Evolutionary conservation across 2,113 vertebrate genomes (phyloP).

Genomic region (Beaufortia kweichowensis): DNA sequence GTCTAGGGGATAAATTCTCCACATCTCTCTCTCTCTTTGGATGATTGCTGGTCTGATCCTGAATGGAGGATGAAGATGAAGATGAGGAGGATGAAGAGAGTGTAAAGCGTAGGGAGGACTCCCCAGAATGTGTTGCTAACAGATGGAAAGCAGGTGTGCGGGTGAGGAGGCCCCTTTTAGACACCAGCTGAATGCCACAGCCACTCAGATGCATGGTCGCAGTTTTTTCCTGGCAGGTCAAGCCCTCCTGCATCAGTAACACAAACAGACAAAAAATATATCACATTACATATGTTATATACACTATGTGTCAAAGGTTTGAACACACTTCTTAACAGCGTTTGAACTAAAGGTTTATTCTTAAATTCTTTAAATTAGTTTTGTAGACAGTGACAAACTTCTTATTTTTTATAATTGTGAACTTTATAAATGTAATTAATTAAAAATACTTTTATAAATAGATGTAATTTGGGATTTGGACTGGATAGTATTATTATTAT

Average conservation of each 20-base stretch:
- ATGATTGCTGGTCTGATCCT: not conserved
- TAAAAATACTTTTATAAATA: too few species aligned
- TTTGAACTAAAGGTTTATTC: too few species aligned
- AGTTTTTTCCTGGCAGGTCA: conserved; percentile 66
- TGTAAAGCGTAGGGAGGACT: conserved; percentile 52
- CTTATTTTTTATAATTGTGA: too few species aligned
- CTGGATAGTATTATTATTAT: too few species aligned
- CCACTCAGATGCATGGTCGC: conserved; percentile 65
- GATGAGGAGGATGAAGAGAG: conserved; percentile 18
- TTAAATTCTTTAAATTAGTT: too few species aligned
- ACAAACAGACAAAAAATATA: not conserved
- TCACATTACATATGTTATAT: not conserved
- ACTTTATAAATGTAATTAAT: too few species aligned
- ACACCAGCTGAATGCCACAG: conserved; percentile 63
- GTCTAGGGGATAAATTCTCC: conserved; percentile 61
- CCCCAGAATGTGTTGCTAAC: conserved; percentile 59
- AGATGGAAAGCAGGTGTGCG: conserved; percentile 69
- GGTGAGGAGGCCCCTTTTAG: conserved; percentile 64
- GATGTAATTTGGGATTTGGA: too few species aligned
- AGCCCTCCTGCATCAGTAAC: conserved; percentile 58
- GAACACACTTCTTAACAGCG: not conserved
- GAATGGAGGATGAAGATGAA: not conserved
- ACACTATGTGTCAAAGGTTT: not conserved
- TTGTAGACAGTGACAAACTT: too few species aligned
- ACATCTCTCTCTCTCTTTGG: conserved; percentile 50